Evolutionary conservation across 2,113 vertebrate species (phyloP), one percentile per base, ranked within the genome.

Genomic region (Bubo blakistoni): DNA sequence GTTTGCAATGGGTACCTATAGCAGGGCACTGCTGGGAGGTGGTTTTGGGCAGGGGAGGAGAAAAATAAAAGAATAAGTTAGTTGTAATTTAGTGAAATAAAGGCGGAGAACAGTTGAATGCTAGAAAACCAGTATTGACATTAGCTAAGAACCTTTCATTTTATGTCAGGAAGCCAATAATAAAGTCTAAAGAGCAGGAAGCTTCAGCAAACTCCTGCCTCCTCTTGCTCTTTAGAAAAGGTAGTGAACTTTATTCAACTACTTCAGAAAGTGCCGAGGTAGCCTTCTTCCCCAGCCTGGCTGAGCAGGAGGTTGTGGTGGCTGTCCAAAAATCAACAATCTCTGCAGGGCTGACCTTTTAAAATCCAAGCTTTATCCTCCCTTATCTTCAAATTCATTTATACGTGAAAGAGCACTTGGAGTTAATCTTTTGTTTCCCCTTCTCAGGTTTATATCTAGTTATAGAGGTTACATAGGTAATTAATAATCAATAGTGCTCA

Each of bases 211-310:
- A 86, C 59, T 72, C 66, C 70, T 61, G 66, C 66, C 58, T 76
- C 47, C 70, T 52, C 16, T 7, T 94, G 93, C 79, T 90, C 93
- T 96, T 96, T 96, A 40, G 87, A 42, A 77, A 93, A 90, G 51
- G 85, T 15, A 61, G 7, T 80, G 79, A 97, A 90, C 74, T 97
- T 96, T 88, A 83, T 90, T 40, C 81, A 22, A 6, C 49, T 90
- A 16, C 62, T 65, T 72, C 74, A 7, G 3, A 2, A 42, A 40
- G 74, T 62, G 81, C 87, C 0, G 0, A 40, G 25, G 71, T 19
- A 65, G 73, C 71, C 20, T 6, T 1, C 27, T 13, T 34, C 36
- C 40, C 20, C 1, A 66, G 52, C 3, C 32, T 13, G 72, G 34
- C 86, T 8, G 84, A 72, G 70, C 62, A 47, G 65, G 4, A 79